Evolutionary conservation across 2,888 invertebrate genomes (phyloP).

Genomic region (Ochlodes sylvanus): DNA sequence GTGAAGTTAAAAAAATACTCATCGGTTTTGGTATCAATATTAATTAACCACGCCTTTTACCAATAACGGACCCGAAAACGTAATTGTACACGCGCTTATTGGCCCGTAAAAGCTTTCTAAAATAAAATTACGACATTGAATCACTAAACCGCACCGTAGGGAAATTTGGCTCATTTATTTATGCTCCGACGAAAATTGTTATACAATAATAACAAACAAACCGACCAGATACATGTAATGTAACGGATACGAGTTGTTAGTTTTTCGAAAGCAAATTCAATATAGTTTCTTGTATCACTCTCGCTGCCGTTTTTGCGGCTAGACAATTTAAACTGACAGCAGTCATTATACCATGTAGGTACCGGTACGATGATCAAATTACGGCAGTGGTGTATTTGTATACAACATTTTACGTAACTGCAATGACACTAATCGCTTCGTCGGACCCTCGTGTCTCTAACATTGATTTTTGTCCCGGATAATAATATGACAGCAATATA

Average conservation of each 20-base stretch:
- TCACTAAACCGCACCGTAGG: slow-evolving; percentile 56
- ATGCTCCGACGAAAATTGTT: slow-evolving; percentile 49
- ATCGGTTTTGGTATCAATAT: slow-evolving; percentile 7
- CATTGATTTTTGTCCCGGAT: slow-evolving; percentile 56
- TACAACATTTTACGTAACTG: slow-evolving; percentile 60
- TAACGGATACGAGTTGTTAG: slow-evolving; percentile 47
- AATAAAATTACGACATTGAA: slow-evolving; percentile 50
- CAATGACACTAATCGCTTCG: slow-evolving; percentile 67
- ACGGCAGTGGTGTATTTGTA: slow-evolving; percentile 55
- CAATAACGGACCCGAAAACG: slow-evolving; percentile 18
- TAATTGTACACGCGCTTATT: slow-evolving; percentile 48
- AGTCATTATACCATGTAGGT: slow-evolving; percentile 50
- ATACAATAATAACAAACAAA: slow-evolving; percentile 47
- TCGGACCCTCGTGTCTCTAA: slow-evolving; percentile 54
- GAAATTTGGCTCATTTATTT: slow-evolving; percentile 54
- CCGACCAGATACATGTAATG: slow-evolving; percentile 16
- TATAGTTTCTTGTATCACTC: slow-evolving; percentile 48
- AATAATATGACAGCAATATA: slow-evolving; percentile 45
- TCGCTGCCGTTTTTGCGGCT: slow-evolving; percentile 58
- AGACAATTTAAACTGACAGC: slow-evolving; percentile 54
- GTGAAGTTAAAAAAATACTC: neutral
- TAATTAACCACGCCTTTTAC: slow-evolving; percentile 16
- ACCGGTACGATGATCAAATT: slow-evolving; percentile 56
- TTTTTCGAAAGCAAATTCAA: slow-evolving; percentile 65
- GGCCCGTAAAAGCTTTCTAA: slow-evolving; percentile 58